These are phyloP conservation scores for Epirrita christyi DNA, from an alignment of 2,888 invertebrate genomes.

Conservation along the genomic window DNA sequence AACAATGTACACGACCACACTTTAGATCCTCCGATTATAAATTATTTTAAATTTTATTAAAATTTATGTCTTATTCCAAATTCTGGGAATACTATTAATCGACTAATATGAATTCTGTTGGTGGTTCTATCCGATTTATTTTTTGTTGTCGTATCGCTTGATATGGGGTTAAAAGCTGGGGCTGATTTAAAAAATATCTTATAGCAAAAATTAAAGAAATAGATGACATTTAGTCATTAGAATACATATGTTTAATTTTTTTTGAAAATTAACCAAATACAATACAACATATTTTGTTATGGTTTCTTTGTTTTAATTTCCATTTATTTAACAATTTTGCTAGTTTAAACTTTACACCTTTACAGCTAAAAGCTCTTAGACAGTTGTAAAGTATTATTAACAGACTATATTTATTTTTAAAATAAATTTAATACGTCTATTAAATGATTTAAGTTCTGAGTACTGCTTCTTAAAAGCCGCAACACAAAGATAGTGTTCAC, in stretches of 20 bases:
- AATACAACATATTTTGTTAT: too few relatives aligned
- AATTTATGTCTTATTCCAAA: conserved; percentile 82
- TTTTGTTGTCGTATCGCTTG: conserved; percentile 34
- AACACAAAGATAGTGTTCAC: conserved; percentile 74
- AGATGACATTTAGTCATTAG: too few relatives aligned
- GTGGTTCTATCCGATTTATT: conserved; percentile 68
- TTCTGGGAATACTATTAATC: conserved; percentile 82
- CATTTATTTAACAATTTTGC: too few relatives aligned
- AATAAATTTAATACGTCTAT: conserved; percentile 19
- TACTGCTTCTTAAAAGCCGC: conserved; percentile 51
- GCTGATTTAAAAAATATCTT: conserved; percentile 15
- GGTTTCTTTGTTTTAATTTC: too few relatives aligned
- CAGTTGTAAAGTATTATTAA: background rate
- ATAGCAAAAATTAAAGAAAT: too few relatives aligned
- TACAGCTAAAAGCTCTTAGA: too few relatives aligned
- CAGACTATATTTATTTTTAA: background rate
- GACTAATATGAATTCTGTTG: conserved; percentile 80
- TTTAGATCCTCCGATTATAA: conserved; percentile 66
- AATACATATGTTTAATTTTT: too few relatives aligned
- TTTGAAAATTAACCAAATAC: too few relatives aligned
- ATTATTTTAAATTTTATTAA: conserved; percentile 76
- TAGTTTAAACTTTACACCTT: too few relatives aligned
- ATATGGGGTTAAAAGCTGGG: conserved; percentile 33
- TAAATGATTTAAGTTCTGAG: conserved; percentile 43
- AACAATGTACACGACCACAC: conserved; percentile 58